A percentile compares a stretch with the other conserved stretches of the same genome.
Evolutionary conservation across 2,113 vertebrate species (phyloP).

Genomic region (Gavia stellata): DNA sequence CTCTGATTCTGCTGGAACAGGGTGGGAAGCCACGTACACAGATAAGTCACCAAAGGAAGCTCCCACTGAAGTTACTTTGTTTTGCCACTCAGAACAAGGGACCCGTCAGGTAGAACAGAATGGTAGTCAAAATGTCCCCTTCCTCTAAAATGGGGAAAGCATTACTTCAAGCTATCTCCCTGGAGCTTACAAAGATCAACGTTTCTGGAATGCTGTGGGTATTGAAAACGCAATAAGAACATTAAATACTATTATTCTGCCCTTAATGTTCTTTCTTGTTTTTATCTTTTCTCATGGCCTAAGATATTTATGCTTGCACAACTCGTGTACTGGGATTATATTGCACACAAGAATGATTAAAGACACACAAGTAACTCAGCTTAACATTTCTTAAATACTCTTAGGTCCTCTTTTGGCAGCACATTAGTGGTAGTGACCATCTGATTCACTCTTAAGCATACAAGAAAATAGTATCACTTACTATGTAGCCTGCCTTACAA

Average conservation of each 20-base stretch:
- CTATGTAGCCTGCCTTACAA: neutral
- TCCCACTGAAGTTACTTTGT: neutral
- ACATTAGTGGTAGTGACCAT: neutral
- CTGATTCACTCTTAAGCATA: neutral
- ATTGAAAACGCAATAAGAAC: neutral
- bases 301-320: neutral
- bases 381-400: neutral
- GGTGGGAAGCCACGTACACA: rapidly evolving
- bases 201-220: neutral
- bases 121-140: neutral
- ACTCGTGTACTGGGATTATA: neutral
- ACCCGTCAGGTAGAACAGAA: neutral
- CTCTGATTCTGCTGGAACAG: neutral
- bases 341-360: neutral
- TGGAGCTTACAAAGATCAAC: neutral
- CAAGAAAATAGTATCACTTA: neutral
- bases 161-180: neutral
- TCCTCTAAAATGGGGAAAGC: neutral
- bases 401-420: neutral
- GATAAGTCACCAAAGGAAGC: neutral
- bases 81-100: neutral
- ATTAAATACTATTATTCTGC: neutral
- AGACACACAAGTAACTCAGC: neutral
- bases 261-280: neutral
- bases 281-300: neutral